Conservation (phyloP, 2,113 vertebrate species). For the Caretta caretta region DNA sequence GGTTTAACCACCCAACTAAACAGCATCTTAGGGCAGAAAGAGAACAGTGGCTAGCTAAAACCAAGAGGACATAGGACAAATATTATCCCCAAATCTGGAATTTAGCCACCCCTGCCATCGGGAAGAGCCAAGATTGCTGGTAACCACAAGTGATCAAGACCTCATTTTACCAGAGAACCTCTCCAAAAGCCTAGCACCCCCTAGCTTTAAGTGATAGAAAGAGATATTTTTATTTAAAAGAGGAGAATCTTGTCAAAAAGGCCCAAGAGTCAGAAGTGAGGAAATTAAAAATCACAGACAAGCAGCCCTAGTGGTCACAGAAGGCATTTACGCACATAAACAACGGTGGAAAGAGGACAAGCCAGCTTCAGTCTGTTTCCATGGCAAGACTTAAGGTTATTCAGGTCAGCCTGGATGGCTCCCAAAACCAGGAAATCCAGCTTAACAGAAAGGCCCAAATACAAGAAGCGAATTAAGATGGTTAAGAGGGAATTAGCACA, state of each 20-base stretch:
- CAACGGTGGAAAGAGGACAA: not conserved
- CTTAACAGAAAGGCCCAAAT: not conserved
- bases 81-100: not conserved
- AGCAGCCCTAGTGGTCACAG: not conserved
- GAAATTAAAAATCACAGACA: not conserved
- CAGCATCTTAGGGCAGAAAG: not conserved
- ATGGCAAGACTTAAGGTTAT: not conserved
- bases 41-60: not conserved
- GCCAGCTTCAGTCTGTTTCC: not conserved
- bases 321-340: not conserved
- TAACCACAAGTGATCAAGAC: not conserved
- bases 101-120: not conserved
- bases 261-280: not conserved
- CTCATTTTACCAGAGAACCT: not conserved
- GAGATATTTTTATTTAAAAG: not conserved
- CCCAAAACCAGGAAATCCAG: constrained; percentile 3
- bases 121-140: not conserved
- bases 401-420: accelerated
- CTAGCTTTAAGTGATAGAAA: not conserved
- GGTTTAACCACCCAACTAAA: not conserved
- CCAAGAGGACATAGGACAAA: not conserved
- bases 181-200: not conserved
- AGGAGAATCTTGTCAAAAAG: not conserved
- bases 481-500: not conserved
- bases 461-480: not conserved